These are phyloP conservation scores for Drosophila kokeensis DNA, from an alignment of 2,888 invertebrate genomes.

Conservation along the genomic window DNA sequence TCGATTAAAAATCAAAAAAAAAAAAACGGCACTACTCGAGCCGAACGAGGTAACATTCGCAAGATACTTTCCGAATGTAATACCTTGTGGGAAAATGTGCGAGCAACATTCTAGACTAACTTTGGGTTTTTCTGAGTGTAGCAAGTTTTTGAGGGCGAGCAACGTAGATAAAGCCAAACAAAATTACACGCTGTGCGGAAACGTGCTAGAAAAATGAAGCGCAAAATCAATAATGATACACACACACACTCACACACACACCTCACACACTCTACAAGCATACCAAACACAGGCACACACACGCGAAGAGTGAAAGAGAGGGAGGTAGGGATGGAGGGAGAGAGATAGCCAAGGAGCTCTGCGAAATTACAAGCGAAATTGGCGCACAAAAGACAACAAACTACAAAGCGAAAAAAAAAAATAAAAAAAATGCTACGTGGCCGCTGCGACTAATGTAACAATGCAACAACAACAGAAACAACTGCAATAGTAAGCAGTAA, in stretches of 20 bases:
- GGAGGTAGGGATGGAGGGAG: background rate
- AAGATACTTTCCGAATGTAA: background rate
- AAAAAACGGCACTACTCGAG: too few species aligned
- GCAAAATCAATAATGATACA: slow-evolving; percentile 77
- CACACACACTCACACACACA: slow-evolving; percentile 54
- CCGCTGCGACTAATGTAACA: slow-evolving; percentile 50
- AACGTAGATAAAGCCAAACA: slow-evolving; percentile 72
- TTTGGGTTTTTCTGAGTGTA: background rate
- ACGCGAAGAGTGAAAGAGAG: background rate
- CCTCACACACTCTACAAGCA: slow-evolving; percentile 46
- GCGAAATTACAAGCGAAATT: slow-evolving; percentile 55
- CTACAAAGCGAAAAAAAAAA: slow-evolving; percentile 26
- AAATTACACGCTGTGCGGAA: slow-evolving; percentile 79
- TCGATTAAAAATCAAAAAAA: too few species aligned
- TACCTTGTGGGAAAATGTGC: background rate
- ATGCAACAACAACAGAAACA: slow-evolving; percentile 28
- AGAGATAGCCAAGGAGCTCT: slow-evolving; percentile 16
- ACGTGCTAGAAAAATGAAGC: slow-evolving; percentile 79
- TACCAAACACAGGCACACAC: slow-evolving; percentile 2
- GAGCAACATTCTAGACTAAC: background rate
- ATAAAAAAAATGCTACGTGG: slow-evolving; percentile 42
- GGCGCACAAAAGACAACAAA: slow-evolving; percentile 58
- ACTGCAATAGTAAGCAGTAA: slow-evolving; percentile 11
- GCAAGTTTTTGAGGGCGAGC: slow-evolving; percentile 36
- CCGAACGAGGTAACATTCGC: too few species aligned